Evolutionary conservation across 2,797 vertebrate genomes (phyloP).

Genomic region (Pachyuromys duprasi): DNA sequence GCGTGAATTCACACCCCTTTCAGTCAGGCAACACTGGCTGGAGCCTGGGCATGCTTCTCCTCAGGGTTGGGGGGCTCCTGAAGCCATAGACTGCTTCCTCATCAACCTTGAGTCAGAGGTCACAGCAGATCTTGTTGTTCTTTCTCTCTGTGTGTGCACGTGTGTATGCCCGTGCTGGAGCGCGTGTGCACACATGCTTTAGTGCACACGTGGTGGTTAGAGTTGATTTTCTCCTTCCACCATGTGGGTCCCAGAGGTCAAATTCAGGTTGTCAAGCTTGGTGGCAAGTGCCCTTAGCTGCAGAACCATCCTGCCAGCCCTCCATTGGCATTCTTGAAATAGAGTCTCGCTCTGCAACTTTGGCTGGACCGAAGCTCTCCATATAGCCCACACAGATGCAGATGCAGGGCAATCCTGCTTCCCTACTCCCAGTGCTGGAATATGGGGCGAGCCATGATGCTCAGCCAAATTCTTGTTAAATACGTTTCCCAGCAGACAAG

Average conservation of each 20-base stretch:
- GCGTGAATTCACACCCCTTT: neutral
- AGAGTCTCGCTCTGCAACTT: neutral
- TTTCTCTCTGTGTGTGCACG: neutral
- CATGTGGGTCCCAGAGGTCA: neutral
- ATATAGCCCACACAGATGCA: neutral
- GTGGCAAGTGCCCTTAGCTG: neutral
- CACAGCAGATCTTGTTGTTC: slow-evolving; percentile 1
- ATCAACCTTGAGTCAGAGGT: slow-evolving; percentile 9
- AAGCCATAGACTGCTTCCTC: neutral
- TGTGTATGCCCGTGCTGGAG: too few relatives aligned
- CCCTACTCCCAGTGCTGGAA: neutral
- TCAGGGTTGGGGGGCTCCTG: neutral
- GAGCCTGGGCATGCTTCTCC: neutral
- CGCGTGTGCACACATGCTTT: neutral
- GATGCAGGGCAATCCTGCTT: neutral
- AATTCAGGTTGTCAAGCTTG: neutral
- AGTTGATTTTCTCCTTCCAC: neutral
- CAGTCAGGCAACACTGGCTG: neutral
- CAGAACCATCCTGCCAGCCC: neutral
- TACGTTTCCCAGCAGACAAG: neutral
- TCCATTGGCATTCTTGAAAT: neutral
- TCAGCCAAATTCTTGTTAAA: too few relatives aligned
- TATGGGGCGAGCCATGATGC: neutral
- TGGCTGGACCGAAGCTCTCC: neutral
- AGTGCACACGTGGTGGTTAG: neutral